Base-by-base conservation (phyloP, 1,140 invertebrate genomes). In the Apolygus lucorum region DNA sequence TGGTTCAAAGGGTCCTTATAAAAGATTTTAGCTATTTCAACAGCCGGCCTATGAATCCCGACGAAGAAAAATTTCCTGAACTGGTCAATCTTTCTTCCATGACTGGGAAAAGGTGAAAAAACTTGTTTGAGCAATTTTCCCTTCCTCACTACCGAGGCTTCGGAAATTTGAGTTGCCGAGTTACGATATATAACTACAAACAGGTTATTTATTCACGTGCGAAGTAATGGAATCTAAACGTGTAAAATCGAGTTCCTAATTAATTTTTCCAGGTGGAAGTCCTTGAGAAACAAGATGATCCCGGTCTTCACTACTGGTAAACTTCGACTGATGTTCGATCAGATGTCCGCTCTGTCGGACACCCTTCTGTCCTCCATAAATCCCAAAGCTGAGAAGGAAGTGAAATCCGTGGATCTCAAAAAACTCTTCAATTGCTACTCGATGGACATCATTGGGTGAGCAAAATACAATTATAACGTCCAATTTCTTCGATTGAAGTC, bases 381-480 rank as follows among this genome's bases (percentile, higher is more conserved):
- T 25, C 14, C 21, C 17, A n/a, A 27, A 17, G 14, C 21, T 22
- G 2, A 63, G 17, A 63, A 63, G 27, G 22, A 27, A 22, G 2
- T 63, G 26, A 8, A 27, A 17, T 1, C 14, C 21, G 21, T 63
- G 4, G 4, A 8, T 17, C 4, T 63, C 4, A 63, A 27, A 25
- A 25, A 63, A 1, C 22, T 25, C 27, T 25, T 63, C 22, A 27
- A 27, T 25, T 27, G 26, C 22, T 63, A 8, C 27, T 22, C 62
- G 2, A 63, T 63, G 62, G 62, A 63, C 27, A 63, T 27, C 17
- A 63, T 63, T 27, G 62, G 62, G 62, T 63, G 27, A 63, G 27
- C 17, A n/a, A n/a, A n/a, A n/a, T n/a, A n/a, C n/a, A n/a, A n/a
- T n/a, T n/a, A n/a, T n/a, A n/a, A n/a, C n/a, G n/a, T n/a, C n/a